A percentile compares a stretch with the other conserved stretches of the same genome.
These are phyloP conservation scores for Physeter macrocephalus DNA, from an alignment of 2,113 vertebrate genomes.

Conservation along the genomic window DNA sequence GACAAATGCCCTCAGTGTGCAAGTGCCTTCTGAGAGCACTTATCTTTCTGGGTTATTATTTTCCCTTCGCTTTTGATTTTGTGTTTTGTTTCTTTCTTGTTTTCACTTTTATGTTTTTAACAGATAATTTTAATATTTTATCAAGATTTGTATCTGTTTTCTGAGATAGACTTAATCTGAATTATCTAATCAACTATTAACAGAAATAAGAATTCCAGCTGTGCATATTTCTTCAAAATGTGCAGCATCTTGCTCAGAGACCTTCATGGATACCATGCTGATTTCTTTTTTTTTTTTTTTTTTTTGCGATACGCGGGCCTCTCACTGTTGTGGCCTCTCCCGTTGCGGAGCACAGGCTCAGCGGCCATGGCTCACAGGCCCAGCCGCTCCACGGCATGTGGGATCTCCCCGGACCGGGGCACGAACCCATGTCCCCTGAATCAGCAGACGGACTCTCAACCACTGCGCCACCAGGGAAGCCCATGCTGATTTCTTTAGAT, in stretches of 20 bases:
- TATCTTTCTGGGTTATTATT: not conserved
- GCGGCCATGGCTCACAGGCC: too few species aligned
- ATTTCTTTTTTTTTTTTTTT: too few species aligned
- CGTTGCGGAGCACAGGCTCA: too few species aligned
- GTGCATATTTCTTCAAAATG: not conserved
- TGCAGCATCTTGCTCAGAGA: not conserved
- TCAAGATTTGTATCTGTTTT: not conserved
- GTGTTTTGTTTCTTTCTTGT: not conserved
- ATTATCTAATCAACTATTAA: not conserved
- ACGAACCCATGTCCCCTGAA: too few species aligned
- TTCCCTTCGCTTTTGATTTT: not conserved
- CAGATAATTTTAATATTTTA: not conserved
- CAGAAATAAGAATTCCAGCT: not conserved
- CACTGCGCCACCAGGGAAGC: too few species aligned
- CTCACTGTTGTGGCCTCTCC: too few species aligned
- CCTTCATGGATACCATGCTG: not conserved
- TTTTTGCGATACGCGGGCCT: too few species aligned
- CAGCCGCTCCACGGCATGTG: too few species aligned
- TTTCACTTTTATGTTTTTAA: not conserved
- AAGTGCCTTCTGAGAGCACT: not conserved
- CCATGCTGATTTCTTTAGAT: not conserved
- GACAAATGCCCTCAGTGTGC: not conserved
- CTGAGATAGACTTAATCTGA: not conserved
- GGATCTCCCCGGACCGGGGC: too few species aligned
- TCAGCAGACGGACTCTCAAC: too few species aligned